A percentile compares a stretch with the other conserved stretches of the same genome.
phyloP scores from a whole-genome alignment of 2,797 vertebrate species.

The Sebastes flavidus region DNA sequence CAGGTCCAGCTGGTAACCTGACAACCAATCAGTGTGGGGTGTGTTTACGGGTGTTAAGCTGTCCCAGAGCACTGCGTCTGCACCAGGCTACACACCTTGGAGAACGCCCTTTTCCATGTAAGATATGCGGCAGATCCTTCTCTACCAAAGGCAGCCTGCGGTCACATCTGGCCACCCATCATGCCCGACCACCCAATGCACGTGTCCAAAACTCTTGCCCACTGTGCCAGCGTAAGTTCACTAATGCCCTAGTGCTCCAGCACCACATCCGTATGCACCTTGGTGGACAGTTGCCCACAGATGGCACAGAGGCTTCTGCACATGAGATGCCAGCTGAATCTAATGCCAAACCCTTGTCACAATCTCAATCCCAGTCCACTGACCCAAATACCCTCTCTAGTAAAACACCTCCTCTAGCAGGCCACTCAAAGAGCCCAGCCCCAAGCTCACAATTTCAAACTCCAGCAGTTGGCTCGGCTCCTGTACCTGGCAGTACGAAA shows the following conservation, averaged over 20 bases:
- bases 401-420: conserved; percentile 39
- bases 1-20: conserved; percentile 67
- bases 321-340: conserved; percentile 67
- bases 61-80: conserved; percentile 89
- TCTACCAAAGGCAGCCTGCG: conserved; percentile 92
- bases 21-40: conserved; percentile 90
- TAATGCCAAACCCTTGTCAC: conserved; percentile 57
- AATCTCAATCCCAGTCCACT: conserved; percentile 61
- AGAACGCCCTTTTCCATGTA: conserved; percentile 92
- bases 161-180: conserved; percentile 90
- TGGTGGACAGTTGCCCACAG: conserved; percentile 89
- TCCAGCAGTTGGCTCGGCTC: conserved; percentile 15
- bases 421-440: conserved; percentile 37
- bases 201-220: conserved; percentile 91
- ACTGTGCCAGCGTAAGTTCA: conserved; percentile 92
- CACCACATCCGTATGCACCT: conserved; percentile 94
- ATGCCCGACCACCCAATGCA: conserved; percentile 85
- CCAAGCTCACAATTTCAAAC: conserved; percentile 56
- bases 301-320: conserved; percentile 66
- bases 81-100: conserved; percentile 93
- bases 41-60: conserved; percentile 90
- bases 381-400: conserved; percentile 41
- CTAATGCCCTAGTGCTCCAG: conserved; percentile 92
- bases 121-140: conserved; percentile 91
- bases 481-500: conserved; percentile 40